Evolutionary conservation across 2,113 vertebrate species (phyloP), one percentile per base, ranked within the genome.

Genomic region (Hippocampus mohnikei): DNA sequence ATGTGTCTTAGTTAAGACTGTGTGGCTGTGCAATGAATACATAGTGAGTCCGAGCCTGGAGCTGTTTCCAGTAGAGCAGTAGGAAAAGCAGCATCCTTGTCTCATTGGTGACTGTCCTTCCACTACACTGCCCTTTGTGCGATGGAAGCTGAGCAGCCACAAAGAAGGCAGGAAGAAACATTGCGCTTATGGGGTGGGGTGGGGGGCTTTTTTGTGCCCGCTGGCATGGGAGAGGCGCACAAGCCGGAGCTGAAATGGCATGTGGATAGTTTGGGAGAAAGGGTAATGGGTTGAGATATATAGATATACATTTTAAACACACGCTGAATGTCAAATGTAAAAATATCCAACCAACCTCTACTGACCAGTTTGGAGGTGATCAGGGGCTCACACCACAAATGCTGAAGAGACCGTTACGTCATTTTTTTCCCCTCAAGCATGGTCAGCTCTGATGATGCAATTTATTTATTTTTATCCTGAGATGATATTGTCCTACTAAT

Each of bases 81-180:
- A 46, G 44, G n/a, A 73, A 73, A 79, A 71, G 75, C 73, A 75
- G 72, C 78, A 74, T 87, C 84, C 76, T 75, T 41, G 63, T 79
- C 64, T 77, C 44, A 48, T 84, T 81, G 76, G 67, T 71, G 80
- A 72, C 73, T 65, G 67, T 77, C 70, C 80, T 85, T 88, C 85
- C 85, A 80, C 84, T 82, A 79, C 85, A 67, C 81, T 85, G 88
- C 65, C 85, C 86, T 90, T 89, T 89, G 89, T 85, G 82, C 86
- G 84, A 88, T 70, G 85, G 85, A 88, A 85, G 85, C 82, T 78
- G 85, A 88, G 78, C 84, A 84, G 83, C 79, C 79, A 91, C 83
- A 87, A 87, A 91, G 85, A 80, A 81, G 59, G 78, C 74, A 75
- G 79, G 60, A 75, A 80, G 42, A 83, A 73, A 81, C 72, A 73